These are phyloP conservation scores for Esox masquinongy DNA, from an alignment of 2,797 vertebrate genomes.

Conservation along the genomic window DNA sequence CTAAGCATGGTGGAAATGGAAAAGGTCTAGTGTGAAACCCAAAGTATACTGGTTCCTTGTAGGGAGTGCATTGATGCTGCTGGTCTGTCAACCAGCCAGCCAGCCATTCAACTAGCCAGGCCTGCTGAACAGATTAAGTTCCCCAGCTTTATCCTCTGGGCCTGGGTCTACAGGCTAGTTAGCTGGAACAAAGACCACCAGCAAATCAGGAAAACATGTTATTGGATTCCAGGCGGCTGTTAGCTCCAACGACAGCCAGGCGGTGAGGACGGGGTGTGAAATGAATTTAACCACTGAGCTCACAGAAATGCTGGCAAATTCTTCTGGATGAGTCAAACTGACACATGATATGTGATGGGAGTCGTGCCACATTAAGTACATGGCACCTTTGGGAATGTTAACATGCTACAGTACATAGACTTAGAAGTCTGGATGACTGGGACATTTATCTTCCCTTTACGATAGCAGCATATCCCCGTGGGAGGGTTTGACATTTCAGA, in stretches of 20 bases:
- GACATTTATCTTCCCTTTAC: constrained; percentile 31
- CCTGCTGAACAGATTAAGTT: constrained; percentile 23
- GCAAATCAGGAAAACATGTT: constrained; percentile 27
- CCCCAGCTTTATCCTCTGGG: constrained; percentile 13
- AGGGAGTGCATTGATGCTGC: not conserved
- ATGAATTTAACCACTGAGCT: constrained; percentile 24
- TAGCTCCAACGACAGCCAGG: constrained; percentile 31
- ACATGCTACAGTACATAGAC: constrained; percentile 24
- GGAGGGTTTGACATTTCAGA: not conserved
- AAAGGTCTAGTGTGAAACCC: constrained; percentile 7
- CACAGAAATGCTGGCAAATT: constrained; percentile 13
- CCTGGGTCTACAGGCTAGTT: not conserved
- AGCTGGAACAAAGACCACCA: constrained; percentile 14
- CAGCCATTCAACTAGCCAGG: constrained; percentile 29
- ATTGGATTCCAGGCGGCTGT: constrained; percentile 32
- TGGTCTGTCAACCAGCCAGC: constrained; percentile 22
- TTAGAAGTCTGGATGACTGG: constrained; percentile 17
- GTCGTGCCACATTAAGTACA: constrained; percentile 12
- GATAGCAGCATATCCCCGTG: constrained; percentile 5
- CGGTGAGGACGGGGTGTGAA: constrained; percentile 9
- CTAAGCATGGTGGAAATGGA: constrained; percentile 3
- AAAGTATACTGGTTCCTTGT: not conserved
- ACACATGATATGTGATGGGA: constrained; percentile 29
- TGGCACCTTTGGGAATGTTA: constrained; percentile 27
- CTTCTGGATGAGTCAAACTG: not conserved